Evolutionary conservation across 2,888 invertebrate species (phyloP).

Genomic region (Aplocera efformata): DNA sequence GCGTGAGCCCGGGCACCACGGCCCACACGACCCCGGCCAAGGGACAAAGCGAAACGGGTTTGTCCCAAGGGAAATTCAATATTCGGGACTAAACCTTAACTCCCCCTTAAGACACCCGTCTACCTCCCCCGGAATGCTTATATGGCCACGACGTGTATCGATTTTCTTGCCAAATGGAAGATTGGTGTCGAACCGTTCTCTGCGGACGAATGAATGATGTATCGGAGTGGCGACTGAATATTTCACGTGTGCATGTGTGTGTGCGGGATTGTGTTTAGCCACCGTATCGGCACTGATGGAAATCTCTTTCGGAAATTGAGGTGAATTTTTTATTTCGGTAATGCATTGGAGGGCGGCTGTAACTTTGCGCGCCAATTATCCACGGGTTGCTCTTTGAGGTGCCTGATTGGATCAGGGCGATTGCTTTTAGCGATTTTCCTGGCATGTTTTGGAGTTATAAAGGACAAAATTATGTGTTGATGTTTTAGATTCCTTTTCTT

Average conservation of each 20-base stretch:
- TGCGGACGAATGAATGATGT: constrained; percentile 78
- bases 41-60: constrained; percentile 81
- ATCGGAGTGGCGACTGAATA: constrained; percentile 73
- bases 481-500: too few relatives aligned
- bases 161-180: constrained; percentile 81
- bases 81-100: constrained; percentile 82
- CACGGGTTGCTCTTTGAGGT: constrained; percentile 61
- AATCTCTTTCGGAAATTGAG: constrained; percentile 62
- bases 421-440: constrained; percentile 40
- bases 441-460: constrained; percentile 5
- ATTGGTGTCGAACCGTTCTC: constrained; percentile 79
- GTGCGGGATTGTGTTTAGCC: constrained; percentile 64
- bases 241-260: constrained; percentile 62
- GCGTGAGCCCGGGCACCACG: constrained; percentile 70
- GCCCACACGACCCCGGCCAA: constrained; percentile 78
- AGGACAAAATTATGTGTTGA: neutral
- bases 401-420: constrained; percentile 60
- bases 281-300: constrained; percentile 66
- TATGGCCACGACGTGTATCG: constrained; percentile 81
- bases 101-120: constrained; percentile 78
- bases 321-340: constrained; percentile 74
- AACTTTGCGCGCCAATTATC: constrained; percentile 52
- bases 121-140: constrained; percentile 79
- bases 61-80: constrained; percentile 82
- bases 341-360: constrained; percentile 46